phyloP scores from a whole-genome alignment of 30 jellyfish, hydroid and myxozoan genomes.

The Sanderia malayensis region DNA sequence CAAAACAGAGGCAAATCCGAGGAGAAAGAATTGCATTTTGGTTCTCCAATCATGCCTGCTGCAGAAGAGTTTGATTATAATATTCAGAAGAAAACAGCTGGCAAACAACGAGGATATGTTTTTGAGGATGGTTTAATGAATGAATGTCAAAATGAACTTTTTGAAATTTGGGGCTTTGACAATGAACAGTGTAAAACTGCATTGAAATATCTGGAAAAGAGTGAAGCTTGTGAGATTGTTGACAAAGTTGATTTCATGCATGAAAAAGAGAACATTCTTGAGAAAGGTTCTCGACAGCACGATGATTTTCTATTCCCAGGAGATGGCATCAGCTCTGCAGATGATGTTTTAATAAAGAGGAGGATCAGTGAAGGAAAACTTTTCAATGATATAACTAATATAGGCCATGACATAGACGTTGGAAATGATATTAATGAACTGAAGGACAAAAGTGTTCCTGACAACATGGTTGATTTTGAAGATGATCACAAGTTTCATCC shows the following conservation, averaged over 20 bases:
- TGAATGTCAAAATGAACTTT: constrained; percentile 23
- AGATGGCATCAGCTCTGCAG: not conserved
- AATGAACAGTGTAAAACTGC: constrained; percentile 36
- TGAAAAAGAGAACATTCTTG: not conserved
- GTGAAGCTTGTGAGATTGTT: too few species aligned
- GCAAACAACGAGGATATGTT: not conserved
- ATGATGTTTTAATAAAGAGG: not conserved
- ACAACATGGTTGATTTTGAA: not conserved
- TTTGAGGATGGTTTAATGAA: not conserved
- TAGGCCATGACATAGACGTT: not conserved
- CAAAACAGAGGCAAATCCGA: not conserved
- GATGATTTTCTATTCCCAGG: not conserved
- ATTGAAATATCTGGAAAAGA: not conserved
- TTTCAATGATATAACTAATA: not conserved
- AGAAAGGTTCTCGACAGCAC: not conserved
- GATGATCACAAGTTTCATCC: not conserved
- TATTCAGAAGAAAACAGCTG: not conserved
- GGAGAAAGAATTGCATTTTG: not conserved
- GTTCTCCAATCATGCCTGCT: not conserved
- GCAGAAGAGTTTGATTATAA: not conserved
- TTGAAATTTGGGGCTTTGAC: constrained; percentile 45
- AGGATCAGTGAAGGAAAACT: not conserved
- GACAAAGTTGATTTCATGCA: not conserved
- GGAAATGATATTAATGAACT: not conserved
- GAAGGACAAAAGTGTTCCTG: not conserved